Evolutionary conservation across 2,888 invertebrate species (phyloP).

Genomic region (Andrena praecox): DNA sequence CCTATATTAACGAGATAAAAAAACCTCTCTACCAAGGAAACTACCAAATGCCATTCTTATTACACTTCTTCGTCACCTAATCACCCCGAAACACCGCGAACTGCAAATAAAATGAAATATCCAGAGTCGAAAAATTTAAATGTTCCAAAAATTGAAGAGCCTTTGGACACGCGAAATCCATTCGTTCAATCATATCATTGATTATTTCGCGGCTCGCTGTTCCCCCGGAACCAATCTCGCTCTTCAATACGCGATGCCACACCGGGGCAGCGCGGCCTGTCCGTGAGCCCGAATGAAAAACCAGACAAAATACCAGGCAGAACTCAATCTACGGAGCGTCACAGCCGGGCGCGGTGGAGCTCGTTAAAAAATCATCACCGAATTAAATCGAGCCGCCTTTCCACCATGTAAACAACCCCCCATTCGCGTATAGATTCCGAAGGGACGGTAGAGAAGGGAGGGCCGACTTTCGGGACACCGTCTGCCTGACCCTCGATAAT

Average conservation of each 20-base stretch:
- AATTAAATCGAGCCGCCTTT: conserved; percentile 83
- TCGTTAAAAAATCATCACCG: conserved; percentile 85
- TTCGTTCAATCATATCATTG: conserved; percentile 39
- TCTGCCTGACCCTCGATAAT: conserved; percentile 80
- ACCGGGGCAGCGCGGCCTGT: background rate
- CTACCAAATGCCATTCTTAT: too few relatives aligned
- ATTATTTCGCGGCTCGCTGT: conserved; percentile 36
- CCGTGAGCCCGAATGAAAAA: conserved; percentile 35
- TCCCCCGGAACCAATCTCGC: conserved; percentile 45
- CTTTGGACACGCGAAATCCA: background rate
- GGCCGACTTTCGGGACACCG: conserved; percentile 58
- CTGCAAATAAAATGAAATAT: background rate
- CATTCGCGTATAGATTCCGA: conserved; percentile 62
- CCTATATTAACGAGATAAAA: too few relatives aligned
- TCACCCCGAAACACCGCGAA: too few relatives aligned
- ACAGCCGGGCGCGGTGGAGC: conserved; percentile 51
- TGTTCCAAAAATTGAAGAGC: background rate
- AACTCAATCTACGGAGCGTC: conserved; percentile 60
- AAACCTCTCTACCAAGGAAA: too few relatives aligned
- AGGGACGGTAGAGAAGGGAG: conserved; percentile 28
- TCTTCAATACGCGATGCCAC: conserved; percentile 42
- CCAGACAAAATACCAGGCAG: conserved; percentile 29
- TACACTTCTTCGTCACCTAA: too few relatives aligned
- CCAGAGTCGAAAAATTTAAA: background rate
- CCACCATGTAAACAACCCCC: conserved; percentile 83